Conservation (phyloP, 1,140 invertebrate genomes). For the Musca domestica region DNA sequence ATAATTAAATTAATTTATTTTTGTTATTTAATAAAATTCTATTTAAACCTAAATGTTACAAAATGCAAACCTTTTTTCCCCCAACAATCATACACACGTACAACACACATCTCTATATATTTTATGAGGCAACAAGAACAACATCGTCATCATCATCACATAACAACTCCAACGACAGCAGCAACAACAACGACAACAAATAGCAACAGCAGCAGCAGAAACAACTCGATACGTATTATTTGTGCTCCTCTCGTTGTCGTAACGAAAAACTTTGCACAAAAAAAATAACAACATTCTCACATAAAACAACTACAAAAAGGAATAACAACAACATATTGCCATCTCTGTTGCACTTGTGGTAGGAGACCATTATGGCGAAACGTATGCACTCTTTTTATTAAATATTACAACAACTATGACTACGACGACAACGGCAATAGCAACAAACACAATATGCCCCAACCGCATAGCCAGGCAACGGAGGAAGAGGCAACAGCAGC, state of each 20-base stretch:
- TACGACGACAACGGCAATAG: neutral
- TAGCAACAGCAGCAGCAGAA: constrained; percentile 2
- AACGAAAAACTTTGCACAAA: neutral
- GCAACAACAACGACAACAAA: constrained; percentile 14
- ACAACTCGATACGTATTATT: no score
- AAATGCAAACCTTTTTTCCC: constrained; percentile 14
- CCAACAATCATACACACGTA: neutral
- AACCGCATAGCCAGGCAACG: no score
- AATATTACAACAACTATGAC: constrained; percentile 5
- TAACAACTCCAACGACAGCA: constrained; percentile 16
- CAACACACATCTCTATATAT: neutral
- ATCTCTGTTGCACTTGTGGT: neutral
- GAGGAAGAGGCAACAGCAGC: no score
- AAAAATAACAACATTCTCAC: neutral
- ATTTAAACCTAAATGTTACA: constrained; percentile 18
- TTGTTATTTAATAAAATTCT: neutral
- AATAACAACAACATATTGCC: neutral
- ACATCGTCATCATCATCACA: neutral
- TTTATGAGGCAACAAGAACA: constrained; percentile 5
- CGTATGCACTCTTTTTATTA: constrained; percentile 4
- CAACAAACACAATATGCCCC: neutral
- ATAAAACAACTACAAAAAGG: neutral
- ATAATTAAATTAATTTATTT: no score
- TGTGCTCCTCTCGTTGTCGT: no score
- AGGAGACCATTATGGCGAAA: neutral